Evolutionary conservation across 2,113 vertebrate genomes (phyloP).

Genomic region (Larimichthys polyactis): DNA sequence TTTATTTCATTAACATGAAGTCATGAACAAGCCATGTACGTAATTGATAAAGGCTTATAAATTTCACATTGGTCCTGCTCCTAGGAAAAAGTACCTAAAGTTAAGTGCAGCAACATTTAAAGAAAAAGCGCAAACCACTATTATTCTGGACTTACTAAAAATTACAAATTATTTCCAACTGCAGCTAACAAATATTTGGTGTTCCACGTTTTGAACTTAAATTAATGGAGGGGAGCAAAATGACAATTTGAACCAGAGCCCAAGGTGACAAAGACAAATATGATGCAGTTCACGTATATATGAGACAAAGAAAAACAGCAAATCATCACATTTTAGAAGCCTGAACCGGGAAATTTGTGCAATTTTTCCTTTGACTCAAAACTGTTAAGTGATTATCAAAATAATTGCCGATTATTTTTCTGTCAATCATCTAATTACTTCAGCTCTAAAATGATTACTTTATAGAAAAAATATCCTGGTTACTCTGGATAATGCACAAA

Average conservation of each 20-base stretch:
- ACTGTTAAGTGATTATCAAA: background rate
- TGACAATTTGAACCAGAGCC: background rate
- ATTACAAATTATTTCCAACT: background rate
- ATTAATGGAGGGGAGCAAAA: background rate
- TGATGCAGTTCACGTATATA: background rate
- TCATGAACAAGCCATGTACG: background rate
- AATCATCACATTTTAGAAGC: background rate
- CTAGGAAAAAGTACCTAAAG: background rate
- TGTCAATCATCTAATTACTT: background rate
- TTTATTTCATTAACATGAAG: too few relatives aligned
- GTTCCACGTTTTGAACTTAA: background rate
- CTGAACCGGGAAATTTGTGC: background rate
- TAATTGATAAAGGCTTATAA: background rate
- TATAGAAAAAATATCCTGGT: background rate
- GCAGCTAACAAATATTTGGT: background rate
- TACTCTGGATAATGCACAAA: background rate
- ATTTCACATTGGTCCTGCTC: background rate
- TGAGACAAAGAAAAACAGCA: constrained; percentile 2
- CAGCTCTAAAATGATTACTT: background rate
- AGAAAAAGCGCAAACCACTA: background rate
- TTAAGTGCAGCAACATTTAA: background rate
- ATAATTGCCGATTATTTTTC: background rate
- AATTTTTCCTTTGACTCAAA: background rate
- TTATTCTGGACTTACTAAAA: background rate
- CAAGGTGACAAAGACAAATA: background rate